These are phyloP conservation scores for Lissonota sp. DNA, from an alignment of 2,888 invertebrate species.

Conservation along the genomic window DNA sequence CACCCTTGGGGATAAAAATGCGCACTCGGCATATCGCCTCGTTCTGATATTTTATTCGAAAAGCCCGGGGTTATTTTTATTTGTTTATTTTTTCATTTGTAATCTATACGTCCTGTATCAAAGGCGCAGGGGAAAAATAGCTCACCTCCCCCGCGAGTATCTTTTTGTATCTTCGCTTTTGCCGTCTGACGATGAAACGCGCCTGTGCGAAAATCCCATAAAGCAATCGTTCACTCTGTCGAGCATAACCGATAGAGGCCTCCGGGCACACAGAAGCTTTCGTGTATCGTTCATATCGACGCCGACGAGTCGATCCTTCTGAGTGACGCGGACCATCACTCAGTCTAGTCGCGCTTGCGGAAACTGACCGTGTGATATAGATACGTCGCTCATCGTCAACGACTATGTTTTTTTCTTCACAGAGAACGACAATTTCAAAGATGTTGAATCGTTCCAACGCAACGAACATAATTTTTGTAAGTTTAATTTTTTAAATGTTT, in stretches of 20 bases:
- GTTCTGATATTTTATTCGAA: not conserved
- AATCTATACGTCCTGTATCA: not conserved
- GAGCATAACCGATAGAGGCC: not conserved
- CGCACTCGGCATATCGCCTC: not conserved
- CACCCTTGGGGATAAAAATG: constrained; percentile 26
- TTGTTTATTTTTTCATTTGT: not conserved
- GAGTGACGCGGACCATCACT: constrained; percentile 34
- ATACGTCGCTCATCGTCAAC: constrained; percentile 67
- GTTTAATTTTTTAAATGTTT: no score
- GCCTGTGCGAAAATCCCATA: not conserved
- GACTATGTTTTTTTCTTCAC: constrained; percentile 38
- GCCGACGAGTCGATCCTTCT: constrained; percentile 41
- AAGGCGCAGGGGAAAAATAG: not conserved
- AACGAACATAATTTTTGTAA: no score
- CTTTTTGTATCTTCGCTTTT: not conserved
- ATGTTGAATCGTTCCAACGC: no score
- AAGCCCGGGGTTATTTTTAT: not conserved
- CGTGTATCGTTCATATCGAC: constrained; percentile 41
- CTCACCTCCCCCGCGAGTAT: not conserved
- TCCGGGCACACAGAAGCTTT: not conserved
- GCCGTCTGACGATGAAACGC: not conserved
- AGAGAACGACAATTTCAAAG: no score
- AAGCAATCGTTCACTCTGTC: not conserved
- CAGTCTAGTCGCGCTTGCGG: constrained; percentile 30
- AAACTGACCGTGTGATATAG: constrained; percentile 59